Base-by-base conservation (phyloP, 2,113 vertebrate species). In the Eupsittula cactorum region DNA sequence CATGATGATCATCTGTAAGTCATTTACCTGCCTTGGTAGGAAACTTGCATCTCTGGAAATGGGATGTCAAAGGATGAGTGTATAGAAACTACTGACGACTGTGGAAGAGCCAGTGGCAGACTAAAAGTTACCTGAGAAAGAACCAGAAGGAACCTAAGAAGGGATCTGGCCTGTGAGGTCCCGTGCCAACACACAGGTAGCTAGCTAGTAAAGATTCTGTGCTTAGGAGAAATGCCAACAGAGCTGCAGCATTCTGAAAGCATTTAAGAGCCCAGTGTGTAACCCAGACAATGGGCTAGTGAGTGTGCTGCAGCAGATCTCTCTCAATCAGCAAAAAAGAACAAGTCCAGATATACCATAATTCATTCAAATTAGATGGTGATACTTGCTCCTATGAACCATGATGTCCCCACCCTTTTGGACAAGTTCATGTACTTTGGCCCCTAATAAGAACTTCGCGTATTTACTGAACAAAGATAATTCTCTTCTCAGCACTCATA, bases 391-490 rank as follows among this genome's bases (percentile, higher is more conserved):
- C 50, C 63, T 57, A 5, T 65, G 80, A 86, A 4, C 24, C 41
- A n/a, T 65, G 11, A 29, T 44, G 41, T 73, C 75, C 25, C 37
- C 53, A 74, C 71, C 88, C 59, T 67, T 74, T 53, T 24, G 86
- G n/a, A 41, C 59, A 86, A 90, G 79, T 42, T 79, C 53, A 37
- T 1, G 21, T n/a, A 96, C 85, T 88, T 95, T 90, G 86, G 49
- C 23, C 53, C 16, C 37, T 80, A 77, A 59, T 14, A 77, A n/a
- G 67, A 92, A 71, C 18, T 76, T 88, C 13, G 37, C n/a, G 28
- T 90, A 68, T 75, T 96, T 90, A 82, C 37, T 86, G 62, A 82
- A 77, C 49, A 57, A 74, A 94, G 82, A 82, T 46, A 93, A 88
- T 42, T 77, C 16, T 69, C 79, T 86, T 88, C 85, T 86, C 85